A percentile compares a stretch with the other conserved stretches of the same genome.
phyloP scores from a whole-genome alignment of 2,797 vertebrate genomes.

The Pelodytes ibericus region DNA sequence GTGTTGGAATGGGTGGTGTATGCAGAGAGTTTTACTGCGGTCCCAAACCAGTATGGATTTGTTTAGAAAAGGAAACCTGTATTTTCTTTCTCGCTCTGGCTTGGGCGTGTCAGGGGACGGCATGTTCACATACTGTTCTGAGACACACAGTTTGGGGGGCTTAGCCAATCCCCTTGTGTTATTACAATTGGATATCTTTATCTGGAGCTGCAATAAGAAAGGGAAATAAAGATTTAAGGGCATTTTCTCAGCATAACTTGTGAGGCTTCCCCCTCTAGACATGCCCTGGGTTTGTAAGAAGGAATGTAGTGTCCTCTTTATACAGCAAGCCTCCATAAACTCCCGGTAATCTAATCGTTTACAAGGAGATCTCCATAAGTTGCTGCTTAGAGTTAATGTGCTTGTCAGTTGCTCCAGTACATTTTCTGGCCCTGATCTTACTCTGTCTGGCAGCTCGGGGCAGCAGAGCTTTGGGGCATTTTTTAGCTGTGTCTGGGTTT shows the following conservation, averaged over 20 bases:
- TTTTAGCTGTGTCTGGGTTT: conserved; percentile 41
- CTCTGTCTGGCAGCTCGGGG: conserved; percentile 34
- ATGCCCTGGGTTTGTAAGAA: not conserved
- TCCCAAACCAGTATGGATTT: conserved; percentile 67
- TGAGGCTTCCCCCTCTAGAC: too few relatives aligned
- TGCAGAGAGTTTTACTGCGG: conserved; percentile 22
- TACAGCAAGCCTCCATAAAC: not conserved
- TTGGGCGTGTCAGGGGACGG: conserved; percentile 43
- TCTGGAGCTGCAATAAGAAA: conserved; percentile 6
- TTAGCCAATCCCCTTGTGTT: conserved; percentile 4
- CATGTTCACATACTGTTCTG: conserved; percentile 48
- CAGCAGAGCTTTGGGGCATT: conserved; percentile 38
- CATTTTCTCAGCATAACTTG: too few relatives aligned
- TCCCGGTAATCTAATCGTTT: not conserved
- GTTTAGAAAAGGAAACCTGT: conserved; percentile 71
- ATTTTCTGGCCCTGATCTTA: conserved; percentile 26
- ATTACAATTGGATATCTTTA: conserved; percentile 10
- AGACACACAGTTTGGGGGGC: conserved; percentile 14
- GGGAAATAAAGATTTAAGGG: too few relatives aligned
- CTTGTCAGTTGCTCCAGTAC: not conserved
- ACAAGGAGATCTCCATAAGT: conserved; percentile 21
- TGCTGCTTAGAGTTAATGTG: conserved; percentile 23
- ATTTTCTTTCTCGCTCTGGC: conserved; percentile 46
- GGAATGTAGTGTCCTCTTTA: not conserved
- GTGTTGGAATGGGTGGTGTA: too few relatives aligned